These are phyloP conservation scores for Mycetomoellerius zeteki DNA, from an alignment of 1,140 invertebrate species.

Conservation along the genomic window DNA sequence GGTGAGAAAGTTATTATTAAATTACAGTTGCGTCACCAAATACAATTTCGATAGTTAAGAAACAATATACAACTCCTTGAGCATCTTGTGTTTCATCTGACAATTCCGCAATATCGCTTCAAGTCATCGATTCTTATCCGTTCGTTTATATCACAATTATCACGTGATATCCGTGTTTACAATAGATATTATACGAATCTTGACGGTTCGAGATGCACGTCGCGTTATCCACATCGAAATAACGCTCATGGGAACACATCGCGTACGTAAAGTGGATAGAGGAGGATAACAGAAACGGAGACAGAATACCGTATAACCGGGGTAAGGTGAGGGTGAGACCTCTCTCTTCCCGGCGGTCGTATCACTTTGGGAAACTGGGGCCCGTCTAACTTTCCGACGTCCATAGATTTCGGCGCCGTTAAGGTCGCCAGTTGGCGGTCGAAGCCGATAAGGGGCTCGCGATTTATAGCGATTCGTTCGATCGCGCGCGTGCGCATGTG, in stretches of 20 bases:
- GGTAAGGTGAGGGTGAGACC: background rate
- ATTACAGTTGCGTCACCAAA: background rate
- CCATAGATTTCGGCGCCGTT: constrained; percentile 67
- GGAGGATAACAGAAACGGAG: constrained; percentile 26
- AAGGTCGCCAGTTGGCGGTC: constrained; percentile 45
- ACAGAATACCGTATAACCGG: constrained; percentile 44
- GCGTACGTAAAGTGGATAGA: constrained; percentile 40
- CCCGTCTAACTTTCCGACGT: constrained; percentile 66
- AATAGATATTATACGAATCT: background rate
- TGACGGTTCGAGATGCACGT: background rate
- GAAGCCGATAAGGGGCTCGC: constrained; percentile 46
- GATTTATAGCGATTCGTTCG: constrained; percentile 60
- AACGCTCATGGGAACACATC: constrained; percentile 12
- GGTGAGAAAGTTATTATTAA: constrained; percentile 84
- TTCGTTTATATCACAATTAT: background rate
- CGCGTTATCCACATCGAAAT: constrained; percentile 20
- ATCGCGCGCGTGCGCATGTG: constrained; percentile 18
- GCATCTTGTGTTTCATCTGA: background rate
- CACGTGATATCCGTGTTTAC: background rate
- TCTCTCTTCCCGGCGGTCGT: constrained; percentile 17
- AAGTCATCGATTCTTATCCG: background rate
- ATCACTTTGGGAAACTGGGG: constrained; percentile 57
- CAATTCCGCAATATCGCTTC: no score
- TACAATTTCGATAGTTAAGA: background rate
- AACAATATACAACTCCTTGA: background rate